A percentile compares a stretch with the other conserved stretches of the same genome.
Evolutionary conservation across 2,797 vertebrate genomes (phyloP).

Genomic region (Urophycis tenuis): DNA sequence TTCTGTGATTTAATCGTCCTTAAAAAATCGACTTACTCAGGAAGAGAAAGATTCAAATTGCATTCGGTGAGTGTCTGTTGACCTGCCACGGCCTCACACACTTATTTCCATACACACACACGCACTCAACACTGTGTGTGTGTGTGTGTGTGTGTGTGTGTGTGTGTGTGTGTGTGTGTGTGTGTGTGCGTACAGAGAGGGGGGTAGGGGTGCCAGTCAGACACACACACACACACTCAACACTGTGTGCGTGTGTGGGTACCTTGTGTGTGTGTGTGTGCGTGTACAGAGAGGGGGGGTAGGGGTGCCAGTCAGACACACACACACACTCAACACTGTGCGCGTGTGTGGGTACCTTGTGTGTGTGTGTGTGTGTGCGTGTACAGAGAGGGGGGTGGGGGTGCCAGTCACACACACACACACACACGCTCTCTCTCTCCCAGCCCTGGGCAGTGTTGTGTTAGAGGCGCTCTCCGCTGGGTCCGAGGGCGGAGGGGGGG

Average conservation of each 20-base stretch:
- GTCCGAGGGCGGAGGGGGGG: constrained; percentile 31
- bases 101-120: not conserved
- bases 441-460: constrained; percentile 27
- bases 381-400: not conserved
- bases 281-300: too few relatives aligned
- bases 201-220: too few relatives aligned
- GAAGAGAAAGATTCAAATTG: not conserved
- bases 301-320: too few relatives aligned
- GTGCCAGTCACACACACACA: not conserved
- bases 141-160: too few relatives aligned
- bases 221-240: not conserved
- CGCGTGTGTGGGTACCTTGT: not conserved
- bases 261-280: not conserved
- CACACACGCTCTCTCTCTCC: too few relatives aligned
- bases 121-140: not conserved
- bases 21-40: not conserved
- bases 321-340: too few relatives aligned
- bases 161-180: not conserved
- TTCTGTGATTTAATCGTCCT: not conserved
- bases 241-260: not conserved
- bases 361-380: not conserved
- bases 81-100: not conserved
- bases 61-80: not conserved
- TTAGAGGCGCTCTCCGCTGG: constrained; percentile 38
- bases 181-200: not conserved